Conservation (phyloP, 2,113 vertebrate species). For the human (Homo sapiens) region DNA sequence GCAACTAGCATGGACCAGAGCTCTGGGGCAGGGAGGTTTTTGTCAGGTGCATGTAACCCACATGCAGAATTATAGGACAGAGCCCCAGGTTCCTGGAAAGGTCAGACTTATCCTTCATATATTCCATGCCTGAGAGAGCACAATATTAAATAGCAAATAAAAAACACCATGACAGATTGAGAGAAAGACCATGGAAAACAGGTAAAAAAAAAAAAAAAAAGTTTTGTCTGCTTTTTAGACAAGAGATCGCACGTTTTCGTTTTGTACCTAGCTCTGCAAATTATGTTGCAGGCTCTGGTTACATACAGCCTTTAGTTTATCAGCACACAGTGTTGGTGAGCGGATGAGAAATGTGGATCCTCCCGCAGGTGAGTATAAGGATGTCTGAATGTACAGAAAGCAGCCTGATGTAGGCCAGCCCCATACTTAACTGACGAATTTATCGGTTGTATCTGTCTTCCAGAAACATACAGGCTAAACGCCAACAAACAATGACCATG, state of each 20-base stretch:
- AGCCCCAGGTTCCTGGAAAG: background rate
- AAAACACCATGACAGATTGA: background rate
- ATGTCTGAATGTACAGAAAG: background rate
- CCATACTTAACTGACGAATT: background rate
- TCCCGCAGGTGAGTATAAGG: background rate
- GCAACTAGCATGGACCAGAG: background rate
- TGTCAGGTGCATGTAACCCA: accelerated
- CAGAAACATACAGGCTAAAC: background rate
- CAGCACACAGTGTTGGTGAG: background rate
- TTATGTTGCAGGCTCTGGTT: background rate
- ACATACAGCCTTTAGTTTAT: background rate
- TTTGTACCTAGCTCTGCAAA: background rate
- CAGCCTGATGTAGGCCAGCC: background rate
- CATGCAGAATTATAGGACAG: background rate
- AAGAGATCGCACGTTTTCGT: background rate
- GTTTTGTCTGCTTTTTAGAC: background rate
- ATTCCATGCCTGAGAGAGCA: background rate
- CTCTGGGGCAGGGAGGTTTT: background rate
- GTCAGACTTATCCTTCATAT: background rate
- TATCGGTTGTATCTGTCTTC: background rate
- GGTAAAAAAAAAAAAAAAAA: no score
- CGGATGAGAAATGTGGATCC: background rate
- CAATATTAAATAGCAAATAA: background rate
- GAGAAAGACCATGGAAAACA: background rate
- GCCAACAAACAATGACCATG: background rate